A percentile compares a stretch with the other conserved stretches of the same genome.
Conservation (phyloP, 2,888 invertebrate genomes). For the Clunio marinus region DNA sequence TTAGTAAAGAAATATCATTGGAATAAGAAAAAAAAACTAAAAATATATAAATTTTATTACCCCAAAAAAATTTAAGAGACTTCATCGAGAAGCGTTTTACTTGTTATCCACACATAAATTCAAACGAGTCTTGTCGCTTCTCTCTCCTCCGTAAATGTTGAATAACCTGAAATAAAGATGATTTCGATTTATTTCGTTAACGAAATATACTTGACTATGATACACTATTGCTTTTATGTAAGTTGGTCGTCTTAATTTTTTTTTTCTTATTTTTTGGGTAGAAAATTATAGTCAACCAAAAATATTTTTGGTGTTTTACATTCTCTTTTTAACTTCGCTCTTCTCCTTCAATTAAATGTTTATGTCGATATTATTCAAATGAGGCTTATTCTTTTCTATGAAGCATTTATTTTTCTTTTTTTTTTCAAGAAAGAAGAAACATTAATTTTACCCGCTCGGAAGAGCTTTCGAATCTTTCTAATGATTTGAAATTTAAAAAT, state of each 20-base stretch:
- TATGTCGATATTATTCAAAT: conserved; percentile 38
- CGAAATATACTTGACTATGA: conserved; percentile 22
- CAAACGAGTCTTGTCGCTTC: conserved; percentile 5
- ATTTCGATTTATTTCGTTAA: conserved; percentile 26
- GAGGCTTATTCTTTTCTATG: conserved; percentile 28
- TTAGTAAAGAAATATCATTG: conserved; percentile 30
- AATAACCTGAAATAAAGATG: conserved; percentile 37
- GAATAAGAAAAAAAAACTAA: conserved; percentile 31
- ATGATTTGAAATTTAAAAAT: conserved; percentile 26
- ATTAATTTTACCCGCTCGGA: conserved; percentile 33
- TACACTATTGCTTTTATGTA: conserved; percentile 25
- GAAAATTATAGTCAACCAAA: not conserved
- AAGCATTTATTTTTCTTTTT: no score
- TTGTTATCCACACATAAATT: conserved; percentile 33
- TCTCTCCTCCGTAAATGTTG: conserved; percentile 2
- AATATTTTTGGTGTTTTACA: conserved; percentile 5
- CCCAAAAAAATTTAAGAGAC: not conserved
- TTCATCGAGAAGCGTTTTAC: conserved; percentile 20
- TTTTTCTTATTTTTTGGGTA: not conserved
- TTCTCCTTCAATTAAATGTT: conserved; percentile 37
- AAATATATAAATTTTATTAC: conserved; percentile 37
- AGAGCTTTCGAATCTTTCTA: conserved; percentile 36
- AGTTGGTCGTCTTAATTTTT: not conserved
- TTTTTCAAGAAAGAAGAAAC: not conserved
- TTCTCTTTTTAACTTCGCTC: conserved; percentile 11